Evolutionary conservation across 2,797 vertebrate species (phyloP).

Genomic region (Coccyzus lansbergi): DNA sequence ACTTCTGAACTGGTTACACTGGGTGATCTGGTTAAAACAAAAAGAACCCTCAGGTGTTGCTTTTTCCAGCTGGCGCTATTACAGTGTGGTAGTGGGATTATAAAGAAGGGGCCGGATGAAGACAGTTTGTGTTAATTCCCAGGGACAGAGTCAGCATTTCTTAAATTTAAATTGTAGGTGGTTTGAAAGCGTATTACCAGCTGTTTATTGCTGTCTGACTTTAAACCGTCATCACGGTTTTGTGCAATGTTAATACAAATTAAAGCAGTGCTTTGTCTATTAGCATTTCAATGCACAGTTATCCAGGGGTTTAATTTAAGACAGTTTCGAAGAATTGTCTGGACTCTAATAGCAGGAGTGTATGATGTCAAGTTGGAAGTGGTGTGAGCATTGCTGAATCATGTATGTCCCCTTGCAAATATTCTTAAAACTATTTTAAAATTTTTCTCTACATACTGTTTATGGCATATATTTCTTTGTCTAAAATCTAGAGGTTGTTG

Average conservation of each 20-base stretch:
- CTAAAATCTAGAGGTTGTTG: not conserved
- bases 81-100: not conserved
- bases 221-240: not conserved
- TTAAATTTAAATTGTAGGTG: slow-evolving; percentile 20
- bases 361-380: not conserved
- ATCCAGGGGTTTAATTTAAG: not conserved
- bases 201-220: not conserved
- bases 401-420: not conserved
- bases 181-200: not conserved
- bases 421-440: not conserved
- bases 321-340: not conserved
- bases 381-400: not conserved
- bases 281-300: not conserved
- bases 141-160: slow-evolving; percentile 24
- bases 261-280: not conserved
- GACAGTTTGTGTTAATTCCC: not conserved
- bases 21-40: not conserved
- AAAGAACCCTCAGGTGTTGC: not conserved
- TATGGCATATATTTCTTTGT: not conserved
- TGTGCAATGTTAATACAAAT: not conserved
- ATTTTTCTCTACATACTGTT: not conserved
- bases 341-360: not conserved
- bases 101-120: not conserved
- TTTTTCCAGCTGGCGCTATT: not conserved
- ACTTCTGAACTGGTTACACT: not conserved